Evolutionary conservation across 2,888 invertebrate genomes (phyloP).

Genomic region (Pristionchus mayeri): DNA sequence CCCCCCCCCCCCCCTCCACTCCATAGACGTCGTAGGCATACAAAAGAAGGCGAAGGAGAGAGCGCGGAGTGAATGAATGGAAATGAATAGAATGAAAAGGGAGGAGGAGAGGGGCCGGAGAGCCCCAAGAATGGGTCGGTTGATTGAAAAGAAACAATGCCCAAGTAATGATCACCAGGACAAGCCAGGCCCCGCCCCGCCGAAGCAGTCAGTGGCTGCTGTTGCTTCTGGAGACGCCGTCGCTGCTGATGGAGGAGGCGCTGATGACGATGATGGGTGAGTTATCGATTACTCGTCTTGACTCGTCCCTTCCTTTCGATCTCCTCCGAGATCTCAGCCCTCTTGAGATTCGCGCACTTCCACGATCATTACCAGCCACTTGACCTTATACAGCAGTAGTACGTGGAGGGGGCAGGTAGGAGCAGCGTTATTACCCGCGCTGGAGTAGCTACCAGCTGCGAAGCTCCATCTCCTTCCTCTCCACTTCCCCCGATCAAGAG

Average conservation of each 20-base stretch:
- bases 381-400: conserved; percentile 44
- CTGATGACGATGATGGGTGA: not conserved
- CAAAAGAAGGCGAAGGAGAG: conserved; percentile 8
- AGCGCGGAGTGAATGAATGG: conserved; percentile 35
- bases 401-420: not conserved
- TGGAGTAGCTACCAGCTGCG: conserved; percentile 5
- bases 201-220: not conserved
- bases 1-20: not conserved
- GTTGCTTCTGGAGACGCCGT: not conserved
- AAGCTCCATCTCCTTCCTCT: too few relatives aligned
- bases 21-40: conserved; percentile 19
- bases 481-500: conserved; percentile 2
- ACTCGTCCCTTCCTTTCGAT: not conserved
- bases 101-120: conserved; percentile 16
- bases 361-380: conserved; percentile 39
- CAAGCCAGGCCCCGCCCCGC: not conserved
- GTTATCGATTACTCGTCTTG: not conserved
- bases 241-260: not conserved
- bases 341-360: conserved; percentile 13
- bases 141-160: conserved; percentile 49
- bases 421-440: not conserved
- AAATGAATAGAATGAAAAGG: conserved; percentile 46
- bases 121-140: conserved; percentile 43
- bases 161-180: conserved; percentile 42
- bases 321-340: conserved; percentile 18